These are phyloP conservation scores for Nemopilema nomurai DNA, from an alignment of 30 jellyfish, hydroid and myxozoan species.

Conservation along the genomic window DNA sequence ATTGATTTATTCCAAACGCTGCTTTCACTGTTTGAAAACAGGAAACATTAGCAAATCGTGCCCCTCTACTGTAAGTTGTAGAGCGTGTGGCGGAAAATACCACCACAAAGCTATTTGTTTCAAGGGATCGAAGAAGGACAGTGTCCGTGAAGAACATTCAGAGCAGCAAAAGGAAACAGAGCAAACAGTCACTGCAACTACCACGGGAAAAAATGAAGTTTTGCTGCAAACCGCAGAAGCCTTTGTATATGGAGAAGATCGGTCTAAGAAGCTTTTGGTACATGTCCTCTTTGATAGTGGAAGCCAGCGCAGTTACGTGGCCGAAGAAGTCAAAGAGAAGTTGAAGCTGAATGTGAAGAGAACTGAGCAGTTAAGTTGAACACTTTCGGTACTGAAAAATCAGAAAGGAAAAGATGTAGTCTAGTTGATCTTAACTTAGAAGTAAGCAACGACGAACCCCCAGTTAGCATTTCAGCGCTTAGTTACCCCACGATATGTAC, in stretches of 20 bases:
- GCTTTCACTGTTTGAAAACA: not conserved
- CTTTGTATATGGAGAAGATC: not conserved
- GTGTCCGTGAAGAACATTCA: not conserved
- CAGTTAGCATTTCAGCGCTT: conserved; percentile 5
- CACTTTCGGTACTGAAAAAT: conserved; percentile 57
- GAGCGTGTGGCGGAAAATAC: not conserved
- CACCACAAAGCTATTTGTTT: not conserved
- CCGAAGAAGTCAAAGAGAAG: conserved; percentile 40
- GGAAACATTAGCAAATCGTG: not conserved
- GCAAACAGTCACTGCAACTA: not conserved
- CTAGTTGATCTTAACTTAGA: conserved; percentile 19
- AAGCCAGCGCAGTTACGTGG: conserved; percentile 1
- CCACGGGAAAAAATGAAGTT: not conserved
- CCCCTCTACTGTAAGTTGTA: not conserved
- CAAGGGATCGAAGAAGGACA: not conserved
- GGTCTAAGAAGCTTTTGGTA: not conserved
- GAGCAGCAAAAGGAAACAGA: not conserved
- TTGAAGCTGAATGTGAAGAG: conserved; percentile 20
- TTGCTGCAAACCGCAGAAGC: not conserved
- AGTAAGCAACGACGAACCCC: conserved; percentile 15
- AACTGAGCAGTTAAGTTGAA: conserved; percentile 21
- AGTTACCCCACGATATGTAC: conserved; percentile 44
- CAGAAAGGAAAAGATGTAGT: conserved; percentile 17
- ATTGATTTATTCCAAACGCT: not conserved
- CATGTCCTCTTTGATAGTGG: not conserved